These are phyloP conservation scores for Drosophila albomicans DNA, from an alignment of 1,140 invertebrate species.

Conservation along the genomic window DNA sequence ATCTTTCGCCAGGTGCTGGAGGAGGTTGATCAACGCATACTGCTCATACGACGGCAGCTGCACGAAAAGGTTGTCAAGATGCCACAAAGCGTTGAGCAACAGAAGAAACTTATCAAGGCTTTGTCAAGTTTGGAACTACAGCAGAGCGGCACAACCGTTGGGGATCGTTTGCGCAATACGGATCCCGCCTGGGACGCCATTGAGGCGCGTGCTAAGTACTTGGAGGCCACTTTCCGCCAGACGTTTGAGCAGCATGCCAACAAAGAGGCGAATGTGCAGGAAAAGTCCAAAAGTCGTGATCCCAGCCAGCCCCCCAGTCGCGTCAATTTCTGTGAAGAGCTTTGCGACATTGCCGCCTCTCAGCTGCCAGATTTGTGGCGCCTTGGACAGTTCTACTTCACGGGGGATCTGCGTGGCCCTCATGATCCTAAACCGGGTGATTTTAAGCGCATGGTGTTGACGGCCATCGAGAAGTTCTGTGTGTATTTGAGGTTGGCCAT, in stretches of 20 bases:
- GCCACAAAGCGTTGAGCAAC: conserved; percentile 95
- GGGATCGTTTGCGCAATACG: conserved; percentile 68
- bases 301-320: conserved; percentile 70
- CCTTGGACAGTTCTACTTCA: conserved; percentile 95
- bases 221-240: conserved; percentile 86
- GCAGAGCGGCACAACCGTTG: conserved; percentile 74
- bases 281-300: conserved; percentile 76
- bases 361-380: conserved; percentile 93
- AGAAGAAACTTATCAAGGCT: conserved; percentile 95
- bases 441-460: conserved; percentile 88
- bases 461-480: conserved; percentile 88
- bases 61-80: conserved; percentile 94
- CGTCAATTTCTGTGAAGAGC: conserved; percentile 82
- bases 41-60: conserved; percentile 92
- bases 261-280: conserved; percentile 68
- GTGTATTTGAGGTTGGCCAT: conserved; percentile 88
- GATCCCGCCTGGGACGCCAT: conserved; percentile 98
- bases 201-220: conserved; percentile 91
- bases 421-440: conserved; percentile 87
- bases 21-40: conserved; percentile 96
- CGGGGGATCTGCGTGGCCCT: conserved; percentile 91
- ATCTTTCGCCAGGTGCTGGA: conserved; percentile 94
- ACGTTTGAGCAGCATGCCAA: conserved; percentile 76
- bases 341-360: conserved; percentile 82
- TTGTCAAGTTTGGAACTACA: conserved; percentile 88